Evolutionary conservation across 2,797 vertebrate species (phyloP).

Genomic region (Avahi laniger): DNA sequence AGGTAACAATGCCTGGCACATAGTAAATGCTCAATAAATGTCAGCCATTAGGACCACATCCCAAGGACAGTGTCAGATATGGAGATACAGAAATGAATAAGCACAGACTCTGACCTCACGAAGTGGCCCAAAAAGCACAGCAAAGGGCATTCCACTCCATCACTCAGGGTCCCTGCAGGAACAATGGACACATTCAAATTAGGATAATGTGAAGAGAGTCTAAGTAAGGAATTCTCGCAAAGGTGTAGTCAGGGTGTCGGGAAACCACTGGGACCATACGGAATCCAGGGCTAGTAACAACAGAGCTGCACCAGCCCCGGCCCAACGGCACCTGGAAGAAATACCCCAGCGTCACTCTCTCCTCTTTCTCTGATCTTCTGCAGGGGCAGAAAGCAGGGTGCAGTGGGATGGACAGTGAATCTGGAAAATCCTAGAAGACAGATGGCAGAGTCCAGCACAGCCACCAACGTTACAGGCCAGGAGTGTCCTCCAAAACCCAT

Average conservation of each 20-base stretch:
- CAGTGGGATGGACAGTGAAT: neutral
- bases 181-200: neutral
- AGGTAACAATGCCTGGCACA: neutral
- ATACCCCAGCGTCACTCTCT: neutral
- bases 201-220: neutral
- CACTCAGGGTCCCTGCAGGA: neutral
- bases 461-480: rapidly evolving
- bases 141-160: neutral
- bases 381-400: neutral
- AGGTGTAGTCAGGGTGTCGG: neutral
- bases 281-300: neutral
- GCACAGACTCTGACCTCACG: neutral
- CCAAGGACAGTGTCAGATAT: too few relatives aligned
- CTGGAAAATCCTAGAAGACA: neutral
- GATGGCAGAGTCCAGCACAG: neutral
- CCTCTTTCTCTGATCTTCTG: neutral
- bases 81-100: neutral
- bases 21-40: neutral
- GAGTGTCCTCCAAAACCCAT: neutral
- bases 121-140: neutral
- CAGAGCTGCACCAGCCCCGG: neutral
- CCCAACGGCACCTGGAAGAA: neutral
- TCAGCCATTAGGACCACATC: neutral
- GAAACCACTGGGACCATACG: neutral
- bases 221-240: neutral